Percentiles rank a stretch among this genome's conserved stretches.
These are phyloP conservation scores for Amiota communis DNA, from an alignment of 2,888 invertebrate species.

Conservation along the genomic window DNA sequence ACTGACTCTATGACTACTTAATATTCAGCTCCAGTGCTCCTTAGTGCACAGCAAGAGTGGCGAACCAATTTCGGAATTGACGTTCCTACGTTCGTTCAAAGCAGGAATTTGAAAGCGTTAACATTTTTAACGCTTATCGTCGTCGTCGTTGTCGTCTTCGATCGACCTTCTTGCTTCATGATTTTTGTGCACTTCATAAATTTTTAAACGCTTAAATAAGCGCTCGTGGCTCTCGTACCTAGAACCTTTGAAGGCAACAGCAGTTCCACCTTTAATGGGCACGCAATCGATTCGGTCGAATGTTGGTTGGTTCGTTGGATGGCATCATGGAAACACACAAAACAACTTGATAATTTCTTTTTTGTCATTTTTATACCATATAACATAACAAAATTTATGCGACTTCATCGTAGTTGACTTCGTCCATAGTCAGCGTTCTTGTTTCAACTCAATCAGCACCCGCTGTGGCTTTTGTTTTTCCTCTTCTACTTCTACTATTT, in stretches of 20 bases:
- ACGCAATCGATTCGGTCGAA: background rate
- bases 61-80: slow-evolving; percentile 18
- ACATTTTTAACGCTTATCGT: slow-evolving; percentile 49
- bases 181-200: slow-evolving; percentile 60
- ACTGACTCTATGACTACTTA: slow-evolving; percentile 48
- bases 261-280: slow-evolving; percentile 1
- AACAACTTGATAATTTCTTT: slow-evolving; percentile 11
- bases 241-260: background rate
- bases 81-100: too few relatives aligned
- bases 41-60: slow-evolving; percentile 10
- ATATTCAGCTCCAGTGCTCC: slow-evolving; percentile 54
- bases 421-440: slow-evolving; percentile 25
- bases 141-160: slow-evolving; percentile 6
- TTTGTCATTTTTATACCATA: background rate
- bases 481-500: slow-evolving; percentile 30
- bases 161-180: slow-evolving; percentile 41
- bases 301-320: background rate
- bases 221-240: slow-evolving; percentile 4
- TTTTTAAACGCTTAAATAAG: slow-evolving; percentile 51
- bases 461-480: too few relatives aligned
- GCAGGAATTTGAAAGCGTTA: slow-evolving; percentile 47
- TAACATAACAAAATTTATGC: slow-evolving; percentile 14
- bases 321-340: background rate
- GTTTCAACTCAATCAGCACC: slow-evolving; percentile 33
- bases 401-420: slow-evolving; percentile 39